Evolutionary conservation across 2,888 invertebrate species (phyloP), one percentile per base, ranked within the genome.

Genomic region (Cheilosia impressa): DNA sequence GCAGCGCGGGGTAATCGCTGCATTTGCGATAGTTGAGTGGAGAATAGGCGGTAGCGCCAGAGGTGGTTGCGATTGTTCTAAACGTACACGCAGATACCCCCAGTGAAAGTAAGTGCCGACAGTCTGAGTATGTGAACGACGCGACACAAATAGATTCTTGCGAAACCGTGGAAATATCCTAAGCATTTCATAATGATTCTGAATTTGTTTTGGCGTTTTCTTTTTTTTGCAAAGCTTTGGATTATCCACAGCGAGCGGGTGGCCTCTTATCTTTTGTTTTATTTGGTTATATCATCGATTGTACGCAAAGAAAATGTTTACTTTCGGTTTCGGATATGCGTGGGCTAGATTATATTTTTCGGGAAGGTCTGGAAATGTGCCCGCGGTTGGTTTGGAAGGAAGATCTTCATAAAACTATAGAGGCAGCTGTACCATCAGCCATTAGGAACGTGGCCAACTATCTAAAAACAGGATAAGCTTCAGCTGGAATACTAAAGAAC

Each of bases 71-170:
- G 41, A 52, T 53, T 66, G 66, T 66, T 65, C 17, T 65, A 38
- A 24, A 17, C 45, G 31, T 27, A 45, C 62, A 27, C 41, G 41
- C 41, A 50, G 53, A 27, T 4, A 47, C 1, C 6, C 41, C 22
- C 22, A 66, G 41, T 43, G 41, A 66, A 66, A 53, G 63, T 60
- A 24, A 38, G 47, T 47, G 47, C 17, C 17, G 17, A 7, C 19
- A 47, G 17, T 47, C 15, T 34, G 55, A 17, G n/a, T 31, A 55
- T 34, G 57, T 47, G 62, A 47, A 31, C 22, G 52, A 27, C 4
- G 47, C 24, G 69, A 47, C 78, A 63, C 41, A 71, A 78, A 78
- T 78, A 63, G 78, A 69, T 34, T 69, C 68, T 77, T 69, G 60
- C 77, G 69, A 77, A 77, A 69, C 55, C 38, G 62, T n/a, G 22